Evolutionary conservation across 2,888 invertebrate genomes (phyloP), one percentile per base, ranked within the genome.

Genomic region (Dendrolimus pini): DNA sequence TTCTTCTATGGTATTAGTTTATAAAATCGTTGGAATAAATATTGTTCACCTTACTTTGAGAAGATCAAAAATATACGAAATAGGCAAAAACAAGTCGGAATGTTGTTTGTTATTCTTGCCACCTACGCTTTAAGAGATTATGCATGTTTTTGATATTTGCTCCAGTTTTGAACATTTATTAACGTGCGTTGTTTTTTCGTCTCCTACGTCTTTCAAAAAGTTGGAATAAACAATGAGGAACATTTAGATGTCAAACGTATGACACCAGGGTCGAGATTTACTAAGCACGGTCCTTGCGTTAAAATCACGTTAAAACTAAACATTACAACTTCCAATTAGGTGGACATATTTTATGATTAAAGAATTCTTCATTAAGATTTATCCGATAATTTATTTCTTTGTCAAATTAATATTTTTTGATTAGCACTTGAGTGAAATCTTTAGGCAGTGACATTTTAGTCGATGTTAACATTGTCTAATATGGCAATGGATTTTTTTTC

Each of bases 131-230:
- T 66, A 67, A 76, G 75, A 73, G 59, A 69, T 74, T 68, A 69
- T 61, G 64, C 65, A 69, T 75, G 75, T 82, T 82, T 77, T 77
- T 7, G 72, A 74, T 72, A 65, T 64, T 64, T 78, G 79, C 77
- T 79, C 81, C 68, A 82, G 69, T 75, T 82, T 71, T 65, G 56
- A 68, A 63, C 67, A 61, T 70, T 68, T 68, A 66, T 72, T 69
- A 60, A 56, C 56, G 7, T 18, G 41, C 56, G 55, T 56, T 47
- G 57, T 59, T 56, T 12, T 54, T 56, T 54, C 54, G 56, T 56
- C 42, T 56, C 41, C 54, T 56, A 18, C 55, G 52, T 54, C 42
- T 59, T 52, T 42, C 42, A 30, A n/a, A 30, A 47, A 53, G 30
- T 59, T 52, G 41, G 30, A 56, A n/a, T 13, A 8, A 42, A 59